These are phyloP conservation scores for Glossosoma conforme DNA, from an alignment of 1,140 invertebrate species.

Conservation along the genomic window DNA sequence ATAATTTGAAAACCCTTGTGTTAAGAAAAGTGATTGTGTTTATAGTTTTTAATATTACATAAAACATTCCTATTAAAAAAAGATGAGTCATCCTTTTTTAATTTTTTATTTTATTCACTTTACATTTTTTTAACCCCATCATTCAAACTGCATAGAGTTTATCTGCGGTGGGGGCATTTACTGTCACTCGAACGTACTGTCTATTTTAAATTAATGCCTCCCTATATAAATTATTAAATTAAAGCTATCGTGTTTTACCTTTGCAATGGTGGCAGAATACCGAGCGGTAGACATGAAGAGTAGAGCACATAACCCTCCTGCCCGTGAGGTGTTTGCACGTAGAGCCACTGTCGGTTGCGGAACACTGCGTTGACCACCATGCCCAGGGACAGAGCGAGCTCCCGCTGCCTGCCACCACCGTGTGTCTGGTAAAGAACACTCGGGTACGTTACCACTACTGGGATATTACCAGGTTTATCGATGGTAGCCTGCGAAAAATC, in stretches of 20 bases:
- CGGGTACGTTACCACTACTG: slow-evolving; percentile 70
- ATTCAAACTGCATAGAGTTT: no score
- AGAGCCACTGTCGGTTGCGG: slow-evolving; percentile 76
- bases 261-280: slow-evolving; percentile 53
- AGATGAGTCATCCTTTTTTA: no score
- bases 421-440: slow-evolving; percentile 71
- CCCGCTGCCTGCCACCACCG: slow-evolving; percentile 60
- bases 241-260: slow-evolving; percentile 12
- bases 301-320: slow-evolving; percentile 76
- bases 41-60: no score
- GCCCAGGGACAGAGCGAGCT: slow-evolving; percentile 67
- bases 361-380: slow-evolving; percentile 82
- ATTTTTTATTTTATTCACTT: no score
- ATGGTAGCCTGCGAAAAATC: slow-evolving; percentile 57
- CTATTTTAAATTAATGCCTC: no score
- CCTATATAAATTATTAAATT: background rate
- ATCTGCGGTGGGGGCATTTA: no score
- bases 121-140: no score
- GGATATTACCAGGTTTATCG: slow-evolving; percentile 72
- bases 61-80: no score
- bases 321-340: slow-evolving; percentile 73
- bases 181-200: no score
- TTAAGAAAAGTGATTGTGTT: no score
- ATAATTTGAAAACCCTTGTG: no score
- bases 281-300: slow-evolving; percentile 66